Evolutionary conservation across 2,797 vertebrate genomes (phyloP).

Genomic region (Gallinago nigripennis): DNA sequence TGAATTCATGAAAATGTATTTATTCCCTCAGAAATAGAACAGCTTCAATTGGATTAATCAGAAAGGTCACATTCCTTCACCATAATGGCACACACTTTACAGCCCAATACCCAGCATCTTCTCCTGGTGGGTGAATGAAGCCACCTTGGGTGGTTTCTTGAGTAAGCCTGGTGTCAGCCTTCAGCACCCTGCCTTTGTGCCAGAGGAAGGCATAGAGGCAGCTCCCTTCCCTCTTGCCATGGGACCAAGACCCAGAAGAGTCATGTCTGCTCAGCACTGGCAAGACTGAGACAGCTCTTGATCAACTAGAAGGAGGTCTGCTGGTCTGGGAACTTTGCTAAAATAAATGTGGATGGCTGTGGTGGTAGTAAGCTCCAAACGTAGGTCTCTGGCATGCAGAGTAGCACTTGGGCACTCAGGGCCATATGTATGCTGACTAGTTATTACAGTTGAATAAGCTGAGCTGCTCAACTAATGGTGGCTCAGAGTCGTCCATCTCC

Average conservation of each 20-base stretch:
- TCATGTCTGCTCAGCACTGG: background rate
- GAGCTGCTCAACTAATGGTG: background rate
- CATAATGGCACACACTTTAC: background rate
- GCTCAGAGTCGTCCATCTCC: background rate
- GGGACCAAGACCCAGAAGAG: background rate
- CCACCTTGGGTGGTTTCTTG: background rate
- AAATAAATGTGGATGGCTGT: background rate
- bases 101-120: background rate
- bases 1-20: background rate
- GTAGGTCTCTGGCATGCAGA: background rate
- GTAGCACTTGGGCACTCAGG: background rate
- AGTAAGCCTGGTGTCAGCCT: background rate
- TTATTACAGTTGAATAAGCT: background rate
- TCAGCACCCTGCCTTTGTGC: background rate
- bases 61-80: background rate
- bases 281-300: background rate
- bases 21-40: background rate
- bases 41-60: background rate
- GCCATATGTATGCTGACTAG: accelerated
- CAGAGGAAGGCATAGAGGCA: background rate
- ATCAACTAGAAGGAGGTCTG: background rate
- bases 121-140: background rate
- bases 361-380: background rate
- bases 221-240: background rate
- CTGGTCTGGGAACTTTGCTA: background rate